Conservation (phyloP, 2,113 vertebrate species). For the Gadus chalcogrammus region DNA sequence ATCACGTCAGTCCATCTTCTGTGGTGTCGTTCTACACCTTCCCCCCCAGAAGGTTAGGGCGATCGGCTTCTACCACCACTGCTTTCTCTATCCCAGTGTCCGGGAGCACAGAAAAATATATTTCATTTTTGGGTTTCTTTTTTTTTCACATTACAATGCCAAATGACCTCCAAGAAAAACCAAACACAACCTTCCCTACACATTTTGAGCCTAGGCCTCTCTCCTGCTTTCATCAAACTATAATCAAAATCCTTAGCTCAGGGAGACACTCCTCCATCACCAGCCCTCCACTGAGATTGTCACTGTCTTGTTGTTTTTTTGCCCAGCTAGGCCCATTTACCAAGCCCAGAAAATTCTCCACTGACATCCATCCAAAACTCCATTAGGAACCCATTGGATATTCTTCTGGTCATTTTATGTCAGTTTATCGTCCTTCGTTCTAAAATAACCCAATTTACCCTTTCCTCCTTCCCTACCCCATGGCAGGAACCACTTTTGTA, state of each 20-base stretch:
- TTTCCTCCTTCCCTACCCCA: background rate
- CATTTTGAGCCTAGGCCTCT: too few species aligned
- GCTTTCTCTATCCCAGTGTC: too few species aligned
- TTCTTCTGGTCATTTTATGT: conserved; percentile 8
- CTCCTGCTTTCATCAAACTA: too few species aligned
- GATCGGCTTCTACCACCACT: too few species aligned
- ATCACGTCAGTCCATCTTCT: conserved; percentile 27
- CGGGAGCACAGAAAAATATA: too few species aligned
- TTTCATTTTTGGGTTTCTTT: too few species aligned
- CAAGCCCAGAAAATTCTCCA: conserved; percentile 11
- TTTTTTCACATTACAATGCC: too few species aligned
- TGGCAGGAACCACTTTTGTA: too few species aligned
- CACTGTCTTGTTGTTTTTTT: conserved; percentile 1
- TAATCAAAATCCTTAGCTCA: too few species aligned
- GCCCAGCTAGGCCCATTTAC: conserved; percentile 3
- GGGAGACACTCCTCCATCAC: conserved; percentile 24
- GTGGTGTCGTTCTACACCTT: background rate
- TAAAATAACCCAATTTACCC: conserved; percentile 28
- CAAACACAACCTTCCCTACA: too few species aligned
- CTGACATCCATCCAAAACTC: conserved; percentile 1
- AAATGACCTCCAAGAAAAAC: too few species aligned
- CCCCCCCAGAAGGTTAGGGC: too few species aligned
- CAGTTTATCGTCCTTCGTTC: background rate
- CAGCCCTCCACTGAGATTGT: conserved; percentile 2
- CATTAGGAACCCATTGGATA: conserved; percentile 4